These are phyloP conservation scores for Drosophila sordidula DNA, from an alignment of 2,888 invertebrate species.

Conservation along the genomic window DNA sequence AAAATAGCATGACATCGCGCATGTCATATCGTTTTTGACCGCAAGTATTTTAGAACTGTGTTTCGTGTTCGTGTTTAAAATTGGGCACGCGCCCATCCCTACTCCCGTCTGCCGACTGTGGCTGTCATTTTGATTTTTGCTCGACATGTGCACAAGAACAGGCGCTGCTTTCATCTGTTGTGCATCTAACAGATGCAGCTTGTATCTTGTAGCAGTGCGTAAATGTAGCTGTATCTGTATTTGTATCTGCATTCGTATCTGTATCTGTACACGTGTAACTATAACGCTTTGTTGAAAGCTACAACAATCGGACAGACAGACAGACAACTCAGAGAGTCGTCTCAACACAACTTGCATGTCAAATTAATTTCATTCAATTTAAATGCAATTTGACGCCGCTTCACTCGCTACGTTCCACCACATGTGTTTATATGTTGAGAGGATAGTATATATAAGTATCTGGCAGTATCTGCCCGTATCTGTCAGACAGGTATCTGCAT, in stretches of 20 bases:
- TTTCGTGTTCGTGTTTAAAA: background rate
- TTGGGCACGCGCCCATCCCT: background rate
- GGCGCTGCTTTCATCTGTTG: conserved; percentile 62
- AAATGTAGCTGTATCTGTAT: conserved; percentile 29
- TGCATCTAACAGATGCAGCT: conserved; percentile 41
- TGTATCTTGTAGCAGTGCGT: conserved; percentile 8
- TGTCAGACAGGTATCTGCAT: conserved; percentile 51
- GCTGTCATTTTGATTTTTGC: conserved; percentile 73
- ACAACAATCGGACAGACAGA: conserved; percentile 42
- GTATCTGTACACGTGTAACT: conserved; percentile 61
- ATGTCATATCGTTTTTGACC: no score
- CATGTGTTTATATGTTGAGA: background rate
- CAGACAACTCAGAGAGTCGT: conserved; percentile 29
- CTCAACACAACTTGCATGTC: conserved; percentile 72
- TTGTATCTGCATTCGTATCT: conserved; percentile 33
- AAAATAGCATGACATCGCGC: no score
- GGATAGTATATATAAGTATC: conserved; percentile 5
- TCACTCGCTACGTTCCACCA: conserved; percentile 46
- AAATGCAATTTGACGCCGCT: conserved; percentile 78
- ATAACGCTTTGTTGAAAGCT: conserved; percentile 72
- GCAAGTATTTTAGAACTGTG: background rate
- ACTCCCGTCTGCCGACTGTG: conserved; percentile 8
- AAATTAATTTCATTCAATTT: conserved; percentile 80
- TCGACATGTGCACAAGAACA: conserved; percentile 64
- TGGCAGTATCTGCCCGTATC: conserved; percentile 39